A percentile compares a stretch with the other conserved stretches of the same genome.
Evolutionary conservation across 2,797 vertebrate genomes (phyloP).

Genomic region (Thamnophis elegans): DNA sequence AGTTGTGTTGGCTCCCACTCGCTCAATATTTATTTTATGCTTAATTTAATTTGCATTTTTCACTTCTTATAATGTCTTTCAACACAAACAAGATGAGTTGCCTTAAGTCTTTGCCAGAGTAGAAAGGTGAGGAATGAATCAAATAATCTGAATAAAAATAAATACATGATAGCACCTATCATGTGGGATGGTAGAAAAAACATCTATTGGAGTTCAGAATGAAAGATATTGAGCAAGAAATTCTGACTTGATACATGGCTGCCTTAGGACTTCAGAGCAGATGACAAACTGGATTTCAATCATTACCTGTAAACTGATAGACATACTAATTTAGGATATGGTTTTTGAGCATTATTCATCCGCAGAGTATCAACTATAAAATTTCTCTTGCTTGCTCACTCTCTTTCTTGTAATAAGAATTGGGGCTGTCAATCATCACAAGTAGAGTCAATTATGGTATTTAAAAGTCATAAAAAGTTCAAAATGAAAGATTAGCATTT

Average conservation of each 20-base stretch:
- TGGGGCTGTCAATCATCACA: neutral
- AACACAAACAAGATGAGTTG: neutral
- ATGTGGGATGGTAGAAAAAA: neutral
- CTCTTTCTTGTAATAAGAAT: conserved; percentile 12
- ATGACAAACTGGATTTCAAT: neutral
- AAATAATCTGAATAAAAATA: neutral
- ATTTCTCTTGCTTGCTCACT: neutral
- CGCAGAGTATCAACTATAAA: neutral
- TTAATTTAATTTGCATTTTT: neutral
- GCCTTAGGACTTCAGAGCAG: neutral
- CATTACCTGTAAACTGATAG: neutral
- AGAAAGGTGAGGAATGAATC: neutral
- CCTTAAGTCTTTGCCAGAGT: neutral
- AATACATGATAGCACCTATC: neutral
- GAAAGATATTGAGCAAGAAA: neutral
- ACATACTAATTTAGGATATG: neutral
- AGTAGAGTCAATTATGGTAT: conserved; percentile 13
- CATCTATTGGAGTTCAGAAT: neutral
- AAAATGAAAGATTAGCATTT: conserved; percentile 40
- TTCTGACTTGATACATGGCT: neutral
- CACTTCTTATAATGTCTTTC: neutral
- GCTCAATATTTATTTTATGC: neutral
- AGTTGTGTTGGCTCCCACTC: neutral
- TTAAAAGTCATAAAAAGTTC: conserved; percentile 6
- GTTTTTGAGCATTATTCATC: conserved; percentile 1